Base-by-base conservation (phyloP, 2,797 vertebrate genomes). In the Phylloscopus collybita region DNA sequence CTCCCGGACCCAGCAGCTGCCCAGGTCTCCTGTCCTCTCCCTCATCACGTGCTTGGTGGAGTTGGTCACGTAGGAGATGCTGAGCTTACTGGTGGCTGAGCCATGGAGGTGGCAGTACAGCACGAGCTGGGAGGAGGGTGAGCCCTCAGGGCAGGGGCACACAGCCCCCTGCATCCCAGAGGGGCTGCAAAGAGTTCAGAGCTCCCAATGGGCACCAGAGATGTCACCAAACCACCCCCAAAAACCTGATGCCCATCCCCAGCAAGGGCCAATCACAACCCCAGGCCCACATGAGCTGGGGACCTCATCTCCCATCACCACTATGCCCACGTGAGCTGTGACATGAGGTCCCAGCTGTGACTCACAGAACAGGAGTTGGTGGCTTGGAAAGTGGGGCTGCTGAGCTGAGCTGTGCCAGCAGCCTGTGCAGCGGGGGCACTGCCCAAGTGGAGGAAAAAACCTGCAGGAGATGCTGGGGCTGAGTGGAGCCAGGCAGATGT, bases 41-140 rank as follows among this genome's bases (percentile, higher is more conserved):
- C 38, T 93, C 70, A 98, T 95, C 65, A 98, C 95, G 4, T 47
- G 13, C 17, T 4, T 17, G 20, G 74, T 13, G 0, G 61, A n/a
- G 20, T 5, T 36, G 1, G 5, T 70, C 79, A 92, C 38, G 0
- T 96, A 97, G 67, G 70, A 96, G 86, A 98, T 70, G 30, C 82
- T 94, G 49, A 98, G 97, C 27, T 95, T 98, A 21, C 97, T 97
- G 1, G 97, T 97, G 88, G 97, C 88, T 0, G 98, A 98, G 14
- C 98, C 99, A 1, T 98, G 98, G 96, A 99, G 98, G 95, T 99
- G 98, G 32, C 97, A 98, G 95, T 99, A 99, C 95, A 99, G 98
- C 54, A 98, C 92, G 34, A 99, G 98, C 99, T 99, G 81, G 36
- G 11, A 27, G 11, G 5, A 26, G 30, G 4, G 3, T 42, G 42